Conservation (phyloP, 2,113 vertebrate species). For the Mobula hypostoma region DNA sequence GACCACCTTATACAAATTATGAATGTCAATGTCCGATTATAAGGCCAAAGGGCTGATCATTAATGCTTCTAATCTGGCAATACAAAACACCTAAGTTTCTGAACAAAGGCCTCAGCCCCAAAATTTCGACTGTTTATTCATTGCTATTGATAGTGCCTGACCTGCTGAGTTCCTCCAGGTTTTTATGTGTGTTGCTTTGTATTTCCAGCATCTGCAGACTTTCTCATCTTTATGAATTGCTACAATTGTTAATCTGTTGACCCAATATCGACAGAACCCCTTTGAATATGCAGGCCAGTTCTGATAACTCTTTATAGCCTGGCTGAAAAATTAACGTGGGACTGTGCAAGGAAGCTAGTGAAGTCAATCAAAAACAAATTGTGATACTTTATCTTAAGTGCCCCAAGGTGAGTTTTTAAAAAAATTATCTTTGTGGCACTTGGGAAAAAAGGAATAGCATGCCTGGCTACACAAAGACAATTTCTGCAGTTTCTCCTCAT, state of each 20-base stretch:
- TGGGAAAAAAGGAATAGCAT: background rate
- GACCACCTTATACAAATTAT: too few relatives aligned
- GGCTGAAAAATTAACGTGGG: background rate
- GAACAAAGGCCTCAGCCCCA: too few relatives aligned
- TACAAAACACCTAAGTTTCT: background rate
- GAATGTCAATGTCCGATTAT: too few relatives aligned
- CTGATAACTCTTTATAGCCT: background rate
- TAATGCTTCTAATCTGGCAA: background rate
- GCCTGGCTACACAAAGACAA: background rate
- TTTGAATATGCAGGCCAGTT: background rate
- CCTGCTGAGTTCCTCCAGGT: too few relatives aligned
- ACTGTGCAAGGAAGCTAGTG: background rate
- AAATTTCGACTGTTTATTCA: too few relatives aligned
- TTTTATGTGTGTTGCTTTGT: too few relatives aligned
- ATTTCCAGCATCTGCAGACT: too few relatives aligned
- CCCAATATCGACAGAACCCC: background rate
- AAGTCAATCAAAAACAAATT: background rate
- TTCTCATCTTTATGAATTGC: too few relatives aligned
- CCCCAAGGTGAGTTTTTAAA: background rate
- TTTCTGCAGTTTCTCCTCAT: background rate
- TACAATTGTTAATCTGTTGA: background rate
- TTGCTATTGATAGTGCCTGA: too few relatives aligned
- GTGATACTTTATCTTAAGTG: background rate
- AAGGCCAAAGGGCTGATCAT: too few relatives aligned
- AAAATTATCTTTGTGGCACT: background rate